These are phyloP conservation scores for Hecatera dysodea DNA, from an alignment of 2,888 invertebrate species.

Conservation along the genomic window DNA sequence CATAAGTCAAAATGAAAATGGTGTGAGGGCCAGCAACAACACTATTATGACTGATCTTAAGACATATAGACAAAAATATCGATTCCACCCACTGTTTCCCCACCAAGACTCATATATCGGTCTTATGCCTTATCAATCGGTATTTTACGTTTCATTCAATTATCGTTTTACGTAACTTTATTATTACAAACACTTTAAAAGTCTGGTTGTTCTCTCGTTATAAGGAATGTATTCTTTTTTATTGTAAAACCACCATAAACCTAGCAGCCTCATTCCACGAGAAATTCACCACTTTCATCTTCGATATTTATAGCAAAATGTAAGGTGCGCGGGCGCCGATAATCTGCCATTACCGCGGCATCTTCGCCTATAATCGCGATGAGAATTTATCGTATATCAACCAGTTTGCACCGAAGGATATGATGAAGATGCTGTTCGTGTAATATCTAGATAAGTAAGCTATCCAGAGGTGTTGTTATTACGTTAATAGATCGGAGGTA, in stretches of 20 bases:
- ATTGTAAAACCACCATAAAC: constrained; percentile 25
- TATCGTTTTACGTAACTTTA: no score
- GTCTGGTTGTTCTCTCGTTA: no score
- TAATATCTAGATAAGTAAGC: constrained; percentile 53
- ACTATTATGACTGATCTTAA: neutral
- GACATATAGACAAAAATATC: neutral
- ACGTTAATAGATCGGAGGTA: constrained; percentile 16
- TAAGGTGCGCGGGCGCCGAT: constrained; percentile 62
- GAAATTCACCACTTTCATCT: constrained; percentile 47
- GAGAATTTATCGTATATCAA: constrained; percentile 58
- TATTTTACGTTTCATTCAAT: neutral
- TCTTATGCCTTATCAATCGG: no score
- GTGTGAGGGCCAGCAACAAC: neutral
- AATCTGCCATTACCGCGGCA: constrained; percentile 57
- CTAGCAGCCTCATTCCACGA: constrained; percentile 6
- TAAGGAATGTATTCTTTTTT: no score
- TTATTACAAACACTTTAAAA: neutral
- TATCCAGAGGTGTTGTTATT: constrained; percentile 59
- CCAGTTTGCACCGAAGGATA: constrained; percentile 50
- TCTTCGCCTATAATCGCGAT: constrained; percentile 54
- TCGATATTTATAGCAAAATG: constrained; percentile 62
- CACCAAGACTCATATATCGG: no score
- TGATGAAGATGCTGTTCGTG: constrained; percentile 60
- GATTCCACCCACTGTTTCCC: neutral
- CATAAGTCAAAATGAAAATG: neutral